phyloP scores from a whole-genome alignment of 2,797 vertebrate genomes.

The Balearica regulorum region DNA sequence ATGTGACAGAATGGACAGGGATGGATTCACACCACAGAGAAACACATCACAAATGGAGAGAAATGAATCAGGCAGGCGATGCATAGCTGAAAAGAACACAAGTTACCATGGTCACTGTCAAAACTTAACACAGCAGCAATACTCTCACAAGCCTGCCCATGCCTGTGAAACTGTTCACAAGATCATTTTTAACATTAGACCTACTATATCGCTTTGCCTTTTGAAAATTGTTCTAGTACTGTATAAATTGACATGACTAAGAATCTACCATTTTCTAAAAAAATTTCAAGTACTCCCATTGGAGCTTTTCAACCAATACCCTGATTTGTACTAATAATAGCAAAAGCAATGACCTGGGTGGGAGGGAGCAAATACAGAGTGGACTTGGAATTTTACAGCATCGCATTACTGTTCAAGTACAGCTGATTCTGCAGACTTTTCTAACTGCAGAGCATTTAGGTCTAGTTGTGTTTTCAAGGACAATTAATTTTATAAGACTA shows the following conservation, averaged over 20 bases:
- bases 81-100: constrained; percentile 76
- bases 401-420: background rate
- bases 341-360: background rate
- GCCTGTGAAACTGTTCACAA: background rate
- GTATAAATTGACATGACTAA: background rate
- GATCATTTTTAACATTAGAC: background rate
- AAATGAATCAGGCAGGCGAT: constrained; percentile 72
- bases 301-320: background rate
- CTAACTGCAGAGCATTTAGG: background rate
- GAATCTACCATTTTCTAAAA: background rate
- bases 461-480: background rate
- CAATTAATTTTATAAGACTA: background rate
- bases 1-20: constrained; percentile 72
- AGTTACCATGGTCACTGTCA: constrained; percentile 55
- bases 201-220: background rate
- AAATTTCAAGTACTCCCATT: background rate
- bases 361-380: background rate
- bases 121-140: constrained; percentile 34
- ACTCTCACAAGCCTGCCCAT: background rate
- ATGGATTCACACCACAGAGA: constrained; percentile 77
- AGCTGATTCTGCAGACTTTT: background rate
- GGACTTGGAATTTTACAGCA: background rate
- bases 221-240: background rate
- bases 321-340: background rate
- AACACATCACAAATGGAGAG: constrained; percentile 76